These are phyloP conservation scores for Halesus radiatus DNA, from an alignment of 1,140 invertebrate species.

Conservation along the genomic window DNA sequence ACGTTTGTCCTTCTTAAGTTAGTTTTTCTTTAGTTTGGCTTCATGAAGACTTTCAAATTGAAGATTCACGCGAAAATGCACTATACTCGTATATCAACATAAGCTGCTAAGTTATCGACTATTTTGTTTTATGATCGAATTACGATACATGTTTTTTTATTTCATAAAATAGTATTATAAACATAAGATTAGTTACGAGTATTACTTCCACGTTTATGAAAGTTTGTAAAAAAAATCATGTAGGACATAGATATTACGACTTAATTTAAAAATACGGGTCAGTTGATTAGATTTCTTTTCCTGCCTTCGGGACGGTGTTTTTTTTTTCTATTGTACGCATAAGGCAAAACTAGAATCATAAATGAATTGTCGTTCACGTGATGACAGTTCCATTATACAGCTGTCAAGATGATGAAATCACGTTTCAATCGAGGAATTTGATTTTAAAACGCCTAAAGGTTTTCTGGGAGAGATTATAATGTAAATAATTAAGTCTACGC, in stretches of 20 bases:
- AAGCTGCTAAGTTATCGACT: too few relatives aligned
- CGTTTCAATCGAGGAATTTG: conserved; percentile 15
- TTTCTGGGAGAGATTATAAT: not conserved
- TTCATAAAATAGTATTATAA: too few relatives aligned
- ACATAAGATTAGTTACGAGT: too few relatives aligned
- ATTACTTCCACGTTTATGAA: not conserved
- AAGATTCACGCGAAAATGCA: too few relatives aligned
- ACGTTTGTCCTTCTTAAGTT: too few relatives aligned
- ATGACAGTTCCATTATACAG: conserved; percentile 46
- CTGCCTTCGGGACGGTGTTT: conserved; percentile 2
- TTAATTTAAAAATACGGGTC: not conserved
- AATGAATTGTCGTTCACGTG: conserved; percentile 39
- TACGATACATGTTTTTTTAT: too few relatives aligned
- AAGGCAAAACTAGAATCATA: conserved; percentile 31
- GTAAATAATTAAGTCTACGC: too few relatives aligned
- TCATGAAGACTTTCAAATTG: too few relatives aligned
- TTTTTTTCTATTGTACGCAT: conserved; percentile 5
- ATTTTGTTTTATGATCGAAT: too few relatives aligned
- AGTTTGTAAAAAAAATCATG: not conserved
- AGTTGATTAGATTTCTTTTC: conserved; percentile 25
- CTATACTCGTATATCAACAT: too few relatives aligned
- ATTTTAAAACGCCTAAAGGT: conserved; percentile 9
- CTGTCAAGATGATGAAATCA: conserved; percentile 5
- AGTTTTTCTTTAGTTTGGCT: too few relatives aligned
- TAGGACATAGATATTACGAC: not conserved